Evolutionary conservation across 2,113 vertebrate genomes (phyloP).

Genomic region (Anarrhichthys ocellatus): DNA sequence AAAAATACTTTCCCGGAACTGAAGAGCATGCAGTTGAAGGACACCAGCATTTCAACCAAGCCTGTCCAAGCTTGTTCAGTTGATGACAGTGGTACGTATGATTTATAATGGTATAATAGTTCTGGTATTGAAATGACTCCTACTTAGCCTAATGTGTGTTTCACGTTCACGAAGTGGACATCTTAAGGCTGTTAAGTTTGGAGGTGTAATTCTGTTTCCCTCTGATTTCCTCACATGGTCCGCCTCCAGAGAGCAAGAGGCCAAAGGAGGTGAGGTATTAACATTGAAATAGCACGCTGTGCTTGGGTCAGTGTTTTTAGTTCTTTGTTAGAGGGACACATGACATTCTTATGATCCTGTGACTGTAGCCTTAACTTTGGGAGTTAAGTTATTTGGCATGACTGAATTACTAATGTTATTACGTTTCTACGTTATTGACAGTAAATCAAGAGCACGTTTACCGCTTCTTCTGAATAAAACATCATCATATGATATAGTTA

Average conservation of each 20-base stretch:
- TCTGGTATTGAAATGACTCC: not conserved
- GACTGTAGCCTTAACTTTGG: too few relatives aligned
- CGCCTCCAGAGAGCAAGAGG: not conserved
- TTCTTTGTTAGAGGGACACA: not conserved
- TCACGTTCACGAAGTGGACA: not conserved
- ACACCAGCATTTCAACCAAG: accelerated
- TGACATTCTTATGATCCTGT: not conserved
- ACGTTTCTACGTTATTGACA: too few relatives aligned
- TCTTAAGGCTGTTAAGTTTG: not conserved
- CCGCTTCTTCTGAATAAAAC: too few relatives aligned
- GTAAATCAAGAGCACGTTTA: too few relatives aligned
- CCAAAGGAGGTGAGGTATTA: constrained; percentile 1
- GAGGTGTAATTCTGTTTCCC: constrained; percentile 9
- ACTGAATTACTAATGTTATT: too few relatives aligned
- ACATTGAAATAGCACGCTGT: not conserved
- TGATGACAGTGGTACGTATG: constrained; percentile 11
- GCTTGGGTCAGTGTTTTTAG: not conserved
- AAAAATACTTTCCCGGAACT: constrained; percentile 39
- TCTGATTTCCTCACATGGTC: constrained; percentile 27
- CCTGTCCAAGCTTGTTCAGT: constrained; percentile 3
- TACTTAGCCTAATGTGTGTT: too few relatives aligned
- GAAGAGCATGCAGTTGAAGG: not conserved
- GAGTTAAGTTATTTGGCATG: too few relatives aligned
- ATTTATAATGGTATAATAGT: not conserved
- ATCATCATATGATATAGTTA: too few relatives aligned